These are phyloP conservation scores for Ascidia mentula DNA, from an alignment of 23 tunicate genomes.

Conservation along the genomic window DNA sequence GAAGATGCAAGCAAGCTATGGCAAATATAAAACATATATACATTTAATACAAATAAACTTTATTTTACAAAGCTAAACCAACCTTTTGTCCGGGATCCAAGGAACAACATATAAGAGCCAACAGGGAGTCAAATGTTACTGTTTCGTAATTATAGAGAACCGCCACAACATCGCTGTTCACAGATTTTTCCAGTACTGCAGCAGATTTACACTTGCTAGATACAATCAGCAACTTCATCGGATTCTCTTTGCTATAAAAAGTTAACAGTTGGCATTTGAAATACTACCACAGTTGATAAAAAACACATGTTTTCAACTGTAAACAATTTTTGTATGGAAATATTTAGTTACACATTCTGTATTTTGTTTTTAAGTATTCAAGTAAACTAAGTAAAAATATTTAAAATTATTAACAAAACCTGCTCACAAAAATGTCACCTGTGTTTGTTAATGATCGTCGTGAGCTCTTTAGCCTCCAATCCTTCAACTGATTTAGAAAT, in stretches of 20 bases:
- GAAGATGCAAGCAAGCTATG: no score
- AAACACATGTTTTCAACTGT: no score
- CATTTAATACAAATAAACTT: no score
- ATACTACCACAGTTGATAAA: no score
- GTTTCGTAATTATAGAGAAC: slow-evolving; percentile 75
- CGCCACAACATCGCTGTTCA: slow-evolving; percentile 61
- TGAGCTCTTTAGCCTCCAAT: slow-evolving; percentile 23
- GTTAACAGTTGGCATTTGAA: no score
- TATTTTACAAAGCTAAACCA: no score
- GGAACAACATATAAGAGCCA: slow-evolving; percentile 70
- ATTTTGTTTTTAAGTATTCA: not conserved
- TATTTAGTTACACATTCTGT: no score
- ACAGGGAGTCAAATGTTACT: slow-evolving; percentile 65
- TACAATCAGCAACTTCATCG: slow-evolving; percentile 50
- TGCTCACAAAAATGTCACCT: no score
- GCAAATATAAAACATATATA: no score
- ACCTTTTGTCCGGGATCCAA: slow-evolving; percentile 59
- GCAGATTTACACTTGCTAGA: slow-evolving; percentile 88
- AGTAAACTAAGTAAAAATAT: no score
- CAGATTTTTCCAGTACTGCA: slow-evolving; percentile 89
- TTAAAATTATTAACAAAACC: no score
- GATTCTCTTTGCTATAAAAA: not conserved
- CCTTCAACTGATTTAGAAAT: not conserved
- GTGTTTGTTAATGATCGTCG: slow-evolving; percentile 31
- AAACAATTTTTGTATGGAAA: no score